Percentiles rank a stretch among this genome's conserved stretches.
Conservation (phyloP, 92 coral and sea anemone genomes). For the Epizoanthus ramosus region DNA sequence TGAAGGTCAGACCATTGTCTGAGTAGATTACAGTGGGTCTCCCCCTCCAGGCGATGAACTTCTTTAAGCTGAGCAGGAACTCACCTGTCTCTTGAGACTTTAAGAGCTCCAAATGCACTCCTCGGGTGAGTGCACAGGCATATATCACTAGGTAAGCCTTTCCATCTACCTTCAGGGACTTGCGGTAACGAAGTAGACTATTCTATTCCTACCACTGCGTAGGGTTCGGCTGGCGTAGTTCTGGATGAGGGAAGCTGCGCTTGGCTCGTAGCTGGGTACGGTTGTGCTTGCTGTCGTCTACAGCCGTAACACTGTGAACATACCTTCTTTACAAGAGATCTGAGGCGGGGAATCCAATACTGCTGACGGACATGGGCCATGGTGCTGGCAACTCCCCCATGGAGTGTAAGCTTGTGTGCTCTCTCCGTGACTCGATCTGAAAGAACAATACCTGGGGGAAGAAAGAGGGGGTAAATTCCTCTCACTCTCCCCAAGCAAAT, state of each 20-base stretch:
- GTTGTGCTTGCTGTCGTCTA: neutral
- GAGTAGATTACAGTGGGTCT: neutral
- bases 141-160: slow-evolving; percentile 14
- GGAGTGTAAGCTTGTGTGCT: slow-evolving; percentile 18
- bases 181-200: neutral
- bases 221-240: neutral
- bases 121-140: slow-evolving; percentile 1
- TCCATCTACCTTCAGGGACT: neutral
- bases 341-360: slow-evolving; percentile 24
- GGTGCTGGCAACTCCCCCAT: slow-evolving; percentile 29
- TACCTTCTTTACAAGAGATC: neutral
- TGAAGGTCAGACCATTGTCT: neutral
- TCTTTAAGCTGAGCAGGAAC: neutral
- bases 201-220: slow-evolving; percentile 1
- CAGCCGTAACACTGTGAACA: neutral
- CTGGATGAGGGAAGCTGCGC: slow-evolving; percentile 1
- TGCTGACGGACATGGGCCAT: slow-evolving; percentile 21
- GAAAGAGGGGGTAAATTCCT: slow-evolving; percentile 1
- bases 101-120: neutral
- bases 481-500: neutral
- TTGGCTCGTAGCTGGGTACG: neutral
- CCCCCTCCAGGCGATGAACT: neutral
- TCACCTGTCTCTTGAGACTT: neutral
- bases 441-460: neutral
- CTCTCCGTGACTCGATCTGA: neutral